Base-by-base conservation (phyloP, 2,113 vertebrate genomes). In the Agelaius phoeniceus region DNA sequence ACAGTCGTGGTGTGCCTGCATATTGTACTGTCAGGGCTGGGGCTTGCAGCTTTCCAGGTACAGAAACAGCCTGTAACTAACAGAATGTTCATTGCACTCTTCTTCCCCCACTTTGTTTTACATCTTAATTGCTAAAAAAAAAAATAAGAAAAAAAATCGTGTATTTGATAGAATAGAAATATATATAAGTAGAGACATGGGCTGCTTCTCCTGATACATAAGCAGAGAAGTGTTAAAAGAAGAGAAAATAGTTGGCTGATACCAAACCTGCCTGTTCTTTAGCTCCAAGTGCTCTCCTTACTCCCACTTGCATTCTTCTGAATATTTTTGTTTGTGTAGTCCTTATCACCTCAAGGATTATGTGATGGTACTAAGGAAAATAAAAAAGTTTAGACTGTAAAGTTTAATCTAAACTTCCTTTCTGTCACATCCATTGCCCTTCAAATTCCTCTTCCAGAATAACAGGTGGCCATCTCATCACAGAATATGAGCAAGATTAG, bases 131-230 rank as follows among this genome's bases (percentile, higher is more conserved):
- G 31, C 52, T 76, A 37, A 55, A 59, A 69, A 55, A 55, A 73
- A 73, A 67, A 35, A 59, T 10, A 57, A 37, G 2, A 17, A 11
- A 41, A 49, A n/a, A n/a, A 11, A 9, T 8, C 0, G 2, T 26
- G 26, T 13, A 41, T 55, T 82, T 8, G 9, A 5, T 54, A 74
- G 33, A 49, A 67, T 93, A 51, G 31, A 76, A 58, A 67, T 35
- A 31, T 21, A 58, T 51, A 31, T 18, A 35, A 59, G 20, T 43
- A 35, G 15, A 67, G 12, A 66, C 8, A 61, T 33, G 24, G 46
- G 10, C 68, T 93, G 15, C 51, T 93, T 79, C 41, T 81, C 14
- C 13, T 71, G 52, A 20, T 43, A 27, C 19, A 23, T 51, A 66
- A 41, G 13, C 17, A 58, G 26, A 69, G 26, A 44, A 66, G 13